Percentiles rank a stretch among this genome's conserved stretches.
Conservation (phyloP, 2,888 invertebrate genomes). For the Rutpela maculata region DNA sequence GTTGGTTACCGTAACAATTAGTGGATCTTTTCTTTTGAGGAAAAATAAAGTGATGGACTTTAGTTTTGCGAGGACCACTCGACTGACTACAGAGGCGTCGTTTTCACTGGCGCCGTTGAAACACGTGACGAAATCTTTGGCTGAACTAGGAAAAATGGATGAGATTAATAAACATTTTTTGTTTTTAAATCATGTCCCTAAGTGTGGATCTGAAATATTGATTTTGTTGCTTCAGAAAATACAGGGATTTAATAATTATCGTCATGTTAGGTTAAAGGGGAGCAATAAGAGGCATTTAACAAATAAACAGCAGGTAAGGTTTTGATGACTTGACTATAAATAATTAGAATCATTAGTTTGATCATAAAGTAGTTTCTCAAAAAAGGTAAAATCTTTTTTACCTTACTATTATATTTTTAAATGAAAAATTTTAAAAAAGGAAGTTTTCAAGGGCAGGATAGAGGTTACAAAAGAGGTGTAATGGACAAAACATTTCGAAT, state of each 20-base stretch:
- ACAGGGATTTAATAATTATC: constrained; percentile 78
- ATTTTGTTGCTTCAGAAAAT: constrained; percentile 78
- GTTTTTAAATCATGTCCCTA: constrained; percentile 79
- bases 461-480: no score
- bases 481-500: no score
- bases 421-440: no score
- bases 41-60: constrained; percentile 39
- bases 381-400: no score
- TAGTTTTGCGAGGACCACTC: constrained; percentile 44
- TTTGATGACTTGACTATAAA: not conserved
- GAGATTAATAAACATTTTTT: constrained; percentile 75
- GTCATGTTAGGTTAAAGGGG: constrained; percentile 75
- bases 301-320: constrained; percentile 72
- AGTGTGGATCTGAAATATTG: constrained; percentile 78
- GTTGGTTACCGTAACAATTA: constrained; percentile 48
- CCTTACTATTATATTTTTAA: no score
- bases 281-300: constrained; percentile 65
- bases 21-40: constrained; percentile 56
- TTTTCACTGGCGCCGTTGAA: constrained; percentile 64
- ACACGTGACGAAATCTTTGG: constrained; percentile 75
- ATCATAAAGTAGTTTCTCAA: no score
- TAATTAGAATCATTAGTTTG: no score
- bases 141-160: constrained; percentile 74
- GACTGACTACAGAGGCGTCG: constrained; percentile 41
- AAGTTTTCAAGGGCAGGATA: no score